Evolutionary conservation across 2,797 vertebrate species (phyloP).

Genomic region (Vipera latastei): DNA sequence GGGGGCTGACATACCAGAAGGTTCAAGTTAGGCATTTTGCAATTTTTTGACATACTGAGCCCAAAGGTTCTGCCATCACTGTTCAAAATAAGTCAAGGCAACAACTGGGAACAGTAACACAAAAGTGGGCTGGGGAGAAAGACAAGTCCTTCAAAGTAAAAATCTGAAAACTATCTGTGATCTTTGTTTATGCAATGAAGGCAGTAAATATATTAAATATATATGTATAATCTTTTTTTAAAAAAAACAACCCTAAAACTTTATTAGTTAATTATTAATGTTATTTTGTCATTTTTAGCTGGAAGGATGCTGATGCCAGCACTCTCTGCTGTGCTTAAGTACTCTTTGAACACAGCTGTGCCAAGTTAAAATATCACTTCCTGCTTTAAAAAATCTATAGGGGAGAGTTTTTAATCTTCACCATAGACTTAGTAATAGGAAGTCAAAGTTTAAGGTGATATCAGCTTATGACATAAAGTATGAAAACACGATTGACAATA

Average conservation of each 20-base stretch:
- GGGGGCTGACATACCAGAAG: neutral
- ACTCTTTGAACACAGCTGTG: constrained; percentile 56
- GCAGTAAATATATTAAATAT: neutral
- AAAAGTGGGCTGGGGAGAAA: neutral
- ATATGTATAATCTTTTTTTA: constrained; percentile 2
- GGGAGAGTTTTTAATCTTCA: constrained; percentile 55
- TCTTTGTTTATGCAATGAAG: neutral
- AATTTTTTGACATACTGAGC: neutral
- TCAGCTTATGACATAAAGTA: constrained; percentile 55
- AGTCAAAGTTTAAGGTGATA: constrained; percentile 55
- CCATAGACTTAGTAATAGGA: constrained; percentile 54
- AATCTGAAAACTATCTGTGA: constrained; percentile 16
- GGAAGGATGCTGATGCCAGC: constrained; percentile 61
- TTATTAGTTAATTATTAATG: constrained; percentile 64
- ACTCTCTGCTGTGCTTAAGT: constrained; percentile 53
- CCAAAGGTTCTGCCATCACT: neutral
- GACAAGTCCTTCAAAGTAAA: constrained; percentile 23
- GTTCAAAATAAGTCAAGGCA: neutral
- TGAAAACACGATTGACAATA: constrained; percentile 35
- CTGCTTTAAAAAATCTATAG: constrained; percentile 60
- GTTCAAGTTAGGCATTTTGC: neutral
- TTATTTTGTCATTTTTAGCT: constrained; percentile 58
- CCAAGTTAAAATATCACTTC: constrained; percentile 68
- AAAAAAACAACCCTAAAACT: constrained; percentile 3
- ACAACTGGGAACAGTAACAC: neutral